Evolutionary conservation across 2,888 invertebrate species (phyloP).

Genomic region (Ganaspis brasiliensis): DNA sequence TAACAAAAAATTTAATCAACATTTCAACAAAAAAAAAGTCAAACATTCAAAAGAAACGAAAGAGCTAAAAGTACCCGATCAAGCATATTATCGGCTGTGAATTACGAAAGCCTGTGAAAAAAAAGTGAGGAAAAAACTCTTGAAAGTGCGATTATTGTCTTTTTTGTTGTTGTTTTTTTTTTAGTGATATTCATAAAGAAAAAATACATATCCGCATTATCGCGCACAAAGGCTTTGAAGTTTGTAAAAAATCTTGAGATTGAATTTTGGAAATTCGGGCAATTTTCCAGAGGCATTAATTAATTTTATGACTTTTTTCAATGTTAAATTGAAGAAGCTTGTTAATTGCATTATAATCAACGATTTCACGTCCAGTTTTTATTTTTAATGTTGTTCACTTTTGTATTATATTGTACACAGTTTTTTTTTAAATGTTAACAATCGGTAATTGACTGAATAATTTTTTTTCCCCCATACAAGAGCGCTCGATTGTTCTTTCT

Average conservation of each 20-base stretch:
- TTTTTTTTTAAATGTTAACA: conserved; percentile 12
- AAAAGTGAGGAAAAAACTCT: conserved; percentile 21
- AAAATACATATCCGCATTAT: conserved; percentile 41
- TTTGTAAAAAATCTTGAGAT: conserved; percentile 19
- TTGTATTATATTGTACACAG: conserved; percentile 32
- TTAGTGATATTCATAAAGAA: conserved; percentile 31
- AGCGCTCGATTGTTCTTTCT: conserved; percentile 23
- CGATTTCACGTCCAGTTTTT: conserved; percentile 1
- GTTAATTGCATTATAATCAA: conserved; percentile 17
- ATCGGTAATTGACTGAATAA: conserved; percentile 37
- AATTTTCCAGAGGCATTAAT: conserved; percentile 50
- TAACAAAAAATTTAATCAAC: not conserved
- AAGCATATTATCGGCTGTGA: conserved; percentile 65
- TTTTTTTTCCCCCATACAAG: not conserved
- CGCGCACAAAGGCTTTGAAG: conserved; percentile 35
- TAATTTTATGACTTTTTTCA: conserved; percentile 30
- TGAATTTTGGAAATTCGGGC: conserved; percentile 42
- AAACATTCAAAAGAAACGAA: not conserved
- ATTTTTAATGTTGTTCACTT: conserved; percentile 20
- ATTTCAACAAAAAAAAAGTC: not conserved
- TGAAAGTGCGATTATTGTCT: conserved; percentile 10
- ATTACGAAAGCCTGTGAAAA: conserved; percentile 58
- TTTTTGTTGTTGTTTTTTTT: no score
- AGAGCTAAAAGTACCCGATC: conserved; percentile 44
- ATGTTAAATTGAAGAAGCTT: not conserved